phyloP scores from a whole-genome alignment of 2,797 vertebrate species.

The Pteronotus mesoamericanus region DNA sequence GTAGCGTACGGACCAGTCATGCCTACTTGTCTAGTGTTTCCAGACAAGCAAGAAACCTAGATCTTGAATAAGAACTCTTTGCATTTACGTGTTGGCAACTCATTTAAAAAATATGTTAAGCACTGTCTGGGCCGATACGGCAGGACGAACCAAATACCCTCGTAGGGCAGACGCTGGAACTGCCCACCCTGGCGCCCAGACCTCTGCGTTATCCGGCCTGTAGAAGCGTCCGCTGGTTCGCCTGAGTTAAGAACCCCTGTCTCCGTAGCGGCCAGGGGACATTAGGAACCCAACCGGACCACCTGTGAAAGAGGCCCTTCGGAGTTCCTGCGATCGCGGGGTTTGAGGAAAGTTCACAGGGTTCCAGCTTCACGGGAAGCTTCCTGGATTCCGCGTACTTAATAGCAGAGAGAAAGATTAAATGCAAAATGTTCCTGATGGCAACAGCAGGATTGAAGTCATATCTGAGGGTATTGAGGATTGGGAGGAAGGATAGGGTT shows the following conservation, averaged over 20 bases:
- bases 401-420: slow-evolving; percentile 37
- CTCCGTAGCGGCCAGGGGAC: not conserved
- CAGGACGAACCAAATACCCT: not conserved
- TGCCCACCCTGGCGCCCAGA: not conserved
- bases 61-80: not conserved
- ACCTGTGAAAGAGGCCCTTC: slow-evolving; percentile 12
- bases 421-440: slow-evolving; percentile 16
- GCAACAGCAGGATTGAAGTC: slow-evolving; percentile 48
- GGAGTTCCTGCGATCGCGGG: not conserved
- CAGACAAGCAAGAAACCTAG: not conserved
- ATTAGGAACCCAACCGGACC: not conserved
- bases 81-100: not conserved
- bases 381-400: not conserved
- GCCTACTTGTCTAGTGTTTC: not conserved
- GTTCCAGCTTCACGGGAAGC: not conserved
- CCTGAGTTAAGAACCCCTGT: not conserved
- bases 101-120: not conserved
- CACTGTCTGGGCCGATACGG: not conserved
- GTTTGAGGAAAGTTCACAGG: not conserved
- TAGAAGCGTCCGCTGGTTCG: not conserved
- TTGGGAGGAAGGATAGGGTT: not conserved
- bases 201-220: not conserved
- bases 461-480: not conserved
- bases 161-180: not conserved
- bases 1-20: not conserved